Base-by-base conservation (phyloP, 2,797 vertebrate genomes). In the Ctenochaetus hawaiiensis region DNA sequence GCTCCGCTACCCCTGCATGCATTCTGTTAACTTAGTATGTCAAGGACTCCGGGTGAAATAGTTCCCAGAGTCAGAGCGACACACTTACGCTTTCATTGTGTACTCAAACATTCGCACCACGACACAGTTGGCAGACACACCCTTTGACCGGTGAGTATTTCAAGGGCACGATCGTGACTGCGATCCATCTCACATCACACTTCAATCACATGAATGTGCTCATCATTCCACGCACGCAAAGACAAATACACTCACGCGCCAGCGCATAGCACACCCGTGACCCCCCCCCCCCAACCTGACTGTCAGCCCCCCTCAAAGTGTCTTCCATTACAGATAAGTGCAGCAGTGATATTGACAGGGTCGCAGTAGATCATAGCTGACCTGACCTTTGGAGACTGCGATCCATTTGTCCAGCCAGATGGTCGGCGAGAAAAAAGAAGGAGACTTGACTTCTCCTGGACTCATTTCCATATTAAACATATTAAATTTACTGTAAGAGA, bases 291-390 rank as follows among this genome's bases (percentile, higher is more conserved):
- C 53, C 82, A 67, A 44, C 72, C 72, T 20, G 23, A 82, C 84
- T 63, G 41, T 71, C 69, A 44, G 59, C 58, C 70, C 53, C 78
- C 52, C n/a, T n/a, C 77, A 66, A 72, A 87, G 84, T 83, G 84
- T 92, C 90, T 90, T 90, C 80, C 72, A 76, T 92, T 93, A 89
- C 91, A 88, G 74, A 86, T 89, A 90, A 93, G 90, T 90, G 92
- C 85, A 78, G 82, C 72, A 22, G 61, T 37, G 70, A 63, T 89
- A 91, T 89, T 82, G 91, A 86, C 84, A 57, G 69, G 87, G 88
- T 93, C 90, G 86, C 11, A 39, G 65, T 49, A 75, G 75, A 83
- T 48, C 68, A 14, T 20, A 47, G 72, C 76, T 54, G 74, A 65
- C 52, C 65, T 89, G 90, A 93, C 90, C 91, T 91, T 60, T 76